Conservation (phyloP, 2,888 invertebrate species). For the Tipula confusa region DNA sequence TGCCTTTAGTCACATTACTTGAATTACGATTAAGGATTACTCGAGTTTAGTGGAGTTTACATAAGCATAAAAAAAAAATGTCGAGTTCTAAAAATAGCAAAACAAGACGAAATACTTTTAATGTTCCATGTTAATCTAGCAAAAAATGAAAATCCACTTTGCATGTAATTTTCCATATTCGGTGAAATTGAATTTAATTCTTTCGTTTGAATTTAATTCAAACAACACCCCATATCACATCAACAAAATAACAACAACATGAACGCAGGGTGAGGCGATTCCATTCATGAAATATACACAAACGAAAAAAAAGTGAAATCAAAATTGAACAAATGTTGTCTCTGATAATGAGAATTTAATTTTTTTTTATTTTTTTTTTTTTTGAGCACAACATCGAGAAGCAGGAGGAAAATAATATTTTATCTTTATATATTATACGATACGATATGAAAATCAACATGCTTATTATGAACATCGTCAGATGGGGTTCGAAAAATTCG, state of each 20-base stretch:
- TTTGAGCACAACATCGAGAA: not conserved
- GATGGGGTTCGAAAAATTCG: not conserved
- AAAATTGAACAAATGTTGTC: conserved; percentile 3
- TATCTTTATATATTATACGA: not conserved
- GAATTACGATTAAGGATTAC: not conserved
- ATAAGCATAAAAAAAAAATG: not conserved
- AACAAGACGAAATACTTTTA: not conserved
- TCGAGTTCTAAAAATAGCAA: not conserved
- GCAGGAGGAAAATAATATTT: not conserved
- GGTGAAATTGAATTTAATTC: not conserved
- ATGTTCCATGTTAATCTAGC: not conserved
- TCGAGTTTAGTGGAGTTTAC: not conserved
- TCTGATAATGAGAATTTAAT: conserved; percentile 6
- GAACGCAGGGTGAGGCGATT: not conserved
- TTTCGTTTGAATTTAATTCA: not conserved
- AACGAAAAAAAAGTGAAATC: not conserved
- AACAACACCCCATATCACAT: not conserved
- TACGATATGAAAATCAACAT: conserved; percentile 3
- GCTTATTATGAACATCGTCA: not conserved
- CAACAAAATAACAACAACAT: not conserved
- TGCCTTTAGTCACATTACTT: not conserved
- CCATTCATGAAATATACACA: not conserved
- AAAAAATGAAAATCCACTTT: not conserved
- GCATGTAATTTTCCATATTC: not conserved
- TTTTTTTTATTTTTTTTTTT: not conserved